phyloP scores from a whole-genome alignment of 2,797 vertebrate species.

The Heliangelus exortis region DNA sequence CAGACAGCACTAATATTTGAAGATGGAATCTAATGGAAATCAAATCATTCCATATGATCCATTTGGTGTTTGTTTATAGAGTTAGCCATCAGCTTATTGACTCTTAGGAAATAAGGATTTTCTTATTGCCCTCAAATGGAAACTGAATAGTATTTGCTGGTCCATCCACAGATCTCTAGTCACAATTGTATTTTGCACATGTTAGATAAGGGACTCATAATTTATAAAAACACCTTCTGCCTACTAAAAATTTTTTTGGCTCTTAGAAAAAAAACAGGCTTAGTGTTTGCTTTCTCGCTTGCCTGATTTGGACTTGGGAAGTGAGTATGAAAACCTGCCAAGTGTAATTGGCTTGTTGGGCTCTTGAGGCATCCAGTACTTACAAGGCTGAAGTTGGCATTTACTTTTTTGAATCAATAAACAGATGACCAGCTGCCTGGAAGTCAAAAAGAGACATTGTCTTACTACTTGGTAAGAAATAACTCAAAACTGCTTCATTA shows the following conservation, averaged over 20 bases:
- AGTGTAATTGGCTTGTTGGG: not conserved
- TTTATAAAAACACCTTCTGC: not conserved
- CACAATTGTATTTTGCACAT: slow-evolving; percentile 23
- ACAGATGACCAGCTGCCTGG: not conserved
- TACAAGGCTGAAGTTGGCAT: not conserved
- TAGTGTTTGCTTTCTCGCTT: not conserved
- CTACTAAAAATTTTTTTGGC: not conserved
- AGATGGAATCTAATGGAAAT: slow-evolving; percentile 59
- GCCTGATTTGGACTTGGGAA: not conserved
- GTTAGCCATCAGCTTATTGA: slow-evolving; percentile 7
- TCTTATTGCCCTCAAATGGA: not conserved
- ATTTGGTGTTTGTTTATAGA: slow-evolving; percentile 53
- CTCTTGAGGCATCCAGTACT: not conserved
- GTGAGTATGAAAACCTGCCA: not conserved
- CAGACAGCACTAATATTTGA: not conserved
- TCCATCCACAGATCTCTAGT: not conserved
- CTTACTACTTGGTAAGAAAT: not conserved
- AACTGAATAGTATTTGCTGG: slow-evolving; percentile 14
- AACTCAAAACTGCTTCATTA: not conserved
- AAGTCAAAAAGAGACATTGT: not conserved
- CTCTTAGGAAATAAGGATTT: slow-evolving; percentile 1
- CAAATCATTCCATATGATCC: slow-evolving; percentile 42
- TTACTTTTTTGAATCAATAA: slow-evolving; percentile 9
- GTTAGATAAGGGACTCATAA: not conserved
- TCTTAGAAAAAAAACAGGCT: not conserved